Evolutionary conservation across 2,888 invertebrate genomes (phyloP), one percentile per base, ranked within the genome.

Genomic region (Drosophila acutilabella): DNA sequence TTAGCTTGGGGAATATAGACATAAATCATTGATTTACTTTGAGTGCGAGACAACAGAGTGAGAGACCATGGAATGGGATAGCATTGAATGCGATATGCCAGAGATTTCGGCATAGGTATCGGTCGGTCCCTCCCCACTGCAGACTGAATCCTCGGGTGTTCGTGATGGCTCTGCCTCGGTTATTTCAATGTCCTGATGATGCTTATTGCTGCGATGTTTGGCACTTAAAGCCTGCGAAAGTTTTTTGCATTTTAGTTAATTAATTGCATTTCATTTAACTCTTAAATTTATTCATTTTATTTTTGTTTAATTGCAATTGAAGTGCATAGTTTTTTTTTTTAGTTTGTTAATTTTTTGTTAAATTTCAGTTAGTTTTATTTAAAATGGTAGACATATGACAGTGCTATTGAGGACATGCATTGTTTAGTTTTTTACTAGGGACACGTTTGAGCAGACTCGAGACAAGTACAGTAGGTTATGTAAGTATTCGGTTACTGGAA

Each of bases 91-190:
- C 58, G 92, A 92, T 72, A 93, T 89, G 62, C 92, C 92, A 56
- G 93, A 92, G 64, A 92, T 89, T 90, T 93, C 93, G 45, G 91
- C 92, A 86, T 90, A 91, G 38, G 92, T 92, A 71, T 93, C 95
- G 73, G 95, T 95, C 68, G 96, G 96, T 2, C 97, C 97, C 93
- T 97, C 97, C 78, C 95, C 95, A 86, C 97, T 97, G 93, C 97
- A 97, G 45, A 97, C 96, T 1, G 97, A 97, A 93, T 98, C 98
- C 92, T 98, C 97, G 11, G 97, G 97, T 16, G 97, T 97, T 76
- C 96, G 94, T 20, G 97, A 97, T 56, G 96, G 95, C 93, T 97
- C 97, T 16, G 95, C 95, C 92, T 96, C 96, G 75, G 95, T 95
- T 62, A 94, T 94, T 91, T 95, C 95, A 76, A 94, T 93, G 78